phyloP scores from a whole-genome alignment of 2,797 vertebrate genomes.

The Hirundo rustica region DNA sequence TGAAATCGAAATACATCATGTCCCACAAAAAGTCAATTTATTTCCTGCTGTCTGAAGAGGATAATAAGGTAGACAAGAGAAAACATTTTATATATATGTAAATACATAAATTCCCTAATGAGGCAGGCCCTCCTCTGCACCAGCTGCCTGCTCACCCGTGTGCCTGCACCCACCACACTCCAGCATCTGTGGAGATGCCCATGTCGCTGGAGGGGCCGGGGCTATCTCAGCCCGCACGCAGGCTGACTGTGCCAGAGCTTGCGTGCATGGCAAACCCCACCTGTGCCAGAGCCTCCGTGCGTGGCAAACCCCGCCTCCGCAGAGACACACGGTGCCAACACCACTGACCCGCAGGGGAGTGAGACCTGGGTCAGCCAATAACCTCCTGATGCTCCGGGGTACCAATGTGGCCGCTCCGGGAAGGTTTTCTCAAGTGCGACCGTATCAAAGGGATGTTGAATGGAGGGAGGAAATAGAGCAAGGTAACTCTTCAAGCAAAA shows the following conservation, averaged over 20 bases:
- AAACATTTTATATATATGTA: not conserved
- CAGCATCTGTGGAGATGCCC: fast-evolving
- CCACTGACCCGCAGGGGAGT: fast-evolving
- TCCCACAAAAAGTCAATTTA: not conserved
- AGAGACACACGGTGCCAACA: fast-evolving
- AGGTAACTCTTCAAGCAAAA: not conserved
- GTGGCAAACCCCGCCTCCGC: fast-evolving
- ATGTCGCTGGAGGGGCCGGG: fast-evolving
- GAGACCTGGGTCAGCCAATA: not conserved
- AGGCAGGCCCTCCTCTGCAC: not conserved
- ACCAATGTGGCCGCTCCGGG: not conserved
- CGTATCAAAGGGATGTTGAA: not conserved
- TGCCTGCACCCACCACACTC: not conserved
- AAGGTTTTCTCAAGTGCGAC: not conserved
- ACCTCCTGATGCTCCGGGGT: not conserved
- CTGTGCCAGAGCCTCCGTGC: no score
- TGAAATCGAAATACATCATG: not conserved
- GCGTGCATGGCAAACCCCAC: fast-evolving
- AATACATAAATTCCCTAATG: no score
- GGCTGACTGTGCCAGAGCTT: not conserved
- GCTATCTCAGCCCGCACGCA: fast-evolving
- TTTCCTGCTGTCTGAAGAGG: not conserved
- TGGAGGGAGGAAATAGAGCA: not conserved
- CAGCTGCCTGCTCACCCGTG: not conserved
- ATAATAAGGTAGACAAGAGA: not conserved